Base-by-base conservation (phyloP, 2,888 invertebrate genomes). In the Ennomos erosarius region DNA sequence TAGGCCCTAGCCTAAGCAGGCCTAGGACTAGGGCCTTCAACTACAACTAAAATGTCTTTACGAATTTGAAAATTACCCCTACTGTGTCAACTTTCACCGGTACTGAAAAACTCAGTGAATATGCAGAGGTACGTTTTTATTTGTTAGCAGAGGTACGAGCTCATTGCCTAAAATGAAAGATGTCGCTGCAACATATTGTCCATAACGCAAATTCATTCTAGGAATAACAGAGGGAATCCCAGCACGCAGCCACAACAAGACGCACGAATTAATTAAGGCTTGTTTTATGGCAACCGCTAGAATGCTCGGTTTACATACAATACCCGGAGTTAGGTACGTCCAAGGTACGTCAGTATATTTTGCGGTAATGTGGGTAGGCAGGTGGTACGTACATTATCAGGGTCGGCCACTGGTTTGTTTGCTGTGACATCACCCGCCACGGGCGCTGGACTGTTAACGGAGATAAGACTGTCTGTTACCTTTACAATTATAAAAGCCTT, bases 391-490 rank as follows among this genome's bases (percentile, higher is more conserved):
- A 48, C 44, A 13, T 26, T 58, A 58, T 58, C 58, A 49, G 48
- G 48, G 43, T 53, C 37, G 42, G 51, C 45, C 35, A 47, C 55
- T 57, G 55, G 47, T 55, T 56, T 50, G 62, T 65, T 60, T 54
- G 49, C 42, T 5, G 11, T 48, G 62, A 58, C 60, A 45, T 58
- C 65, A 67, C 26, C 61, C 54, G 45, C 47, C 40, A 50, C 39
- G 54, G 36, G 37, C 62, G 35, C 50, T 60, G 56, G 60, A 43
- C 43, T 67, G 65, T 55, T 55, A 52, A 59, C 38, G 43, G 55
- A 67, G 63, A 67, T 67, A 63, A 63, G 49, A 59, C 11, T 11
- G 13, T 39, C 11, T 11, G 13, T 39, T 13, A 40, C 57, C 47
- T 26, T 39, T 26, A 12, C 39, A 44, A 46, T 50, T 57, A 55